Conservation (phyloP, 1,140 invertebrate species). For the Drosophila willistoni region DNA sequence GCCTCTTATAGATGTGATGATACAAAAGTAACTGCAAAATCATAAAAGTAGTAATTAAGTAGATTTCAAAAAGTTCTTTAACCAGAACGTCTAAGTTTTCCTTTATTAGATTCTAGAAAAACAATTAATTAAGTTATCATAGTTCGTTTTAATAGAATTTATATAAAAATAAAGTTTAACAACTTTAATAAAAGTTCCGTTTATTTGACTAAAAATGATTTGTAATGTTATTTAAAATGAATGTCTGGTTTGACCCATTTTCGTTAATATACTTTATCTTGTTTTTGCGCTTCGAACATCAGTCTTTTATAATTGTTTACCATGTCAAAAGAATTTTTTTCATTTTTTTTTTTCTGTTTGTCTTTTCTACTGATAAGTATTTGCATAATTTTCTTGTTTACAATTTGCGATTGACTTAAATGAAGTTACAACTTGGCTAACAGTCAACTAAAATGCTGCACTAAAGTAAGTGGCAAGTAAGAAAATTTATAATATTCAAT, state of each 20-base stretch:
- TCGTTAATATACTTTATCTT: background rate
- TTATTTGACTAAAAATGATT: background rate
- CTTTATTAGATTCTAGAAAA: too few species aligned
- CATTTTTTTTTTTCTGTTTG: constrained; percentile 31
- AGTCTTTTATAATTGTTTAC: constrained; percentile 3
- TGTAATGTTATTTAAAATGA: background rate
- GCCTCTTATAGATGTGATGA: too few species aligned
- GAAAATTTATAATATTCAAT: constrained; percentile 82
- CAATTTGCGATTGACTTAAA: constrained; percentile 81
- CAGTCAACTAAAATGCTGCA: constrained; percentile 57
- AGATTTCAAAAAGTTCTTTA: too few species aligned
- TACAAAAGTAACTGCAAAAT: too few species aligned
- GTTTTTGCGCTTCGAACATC: background rate
- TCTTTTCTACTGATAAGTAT: constrained; percentile 50
- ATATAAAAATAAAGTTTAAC: background rate
- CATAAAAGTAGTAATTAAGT: too few species aligned
- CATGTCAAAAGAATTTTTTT: constrained; percentile 36
- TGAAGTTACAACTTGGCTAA: constrained; percentile 79
- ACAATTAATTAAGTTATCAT: too few species aligned
- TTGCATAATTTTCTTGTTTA: constrained; percentile 82
- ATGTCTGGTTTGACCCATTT: constrained; percentile 45
- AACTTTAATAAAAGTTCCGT: constrained; percentile 5
- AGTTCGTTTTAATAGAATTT: too few species aligned
- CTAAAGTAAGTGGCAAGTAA: constrained; percentile 62
- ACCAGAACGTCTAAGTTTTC: too few species aligned